These are phyloP conservation scores for Ceraclea dissimilis DNA, from an alignment of 2,888 invertebrate genomes.

Conservation along the genomic window DNA sequence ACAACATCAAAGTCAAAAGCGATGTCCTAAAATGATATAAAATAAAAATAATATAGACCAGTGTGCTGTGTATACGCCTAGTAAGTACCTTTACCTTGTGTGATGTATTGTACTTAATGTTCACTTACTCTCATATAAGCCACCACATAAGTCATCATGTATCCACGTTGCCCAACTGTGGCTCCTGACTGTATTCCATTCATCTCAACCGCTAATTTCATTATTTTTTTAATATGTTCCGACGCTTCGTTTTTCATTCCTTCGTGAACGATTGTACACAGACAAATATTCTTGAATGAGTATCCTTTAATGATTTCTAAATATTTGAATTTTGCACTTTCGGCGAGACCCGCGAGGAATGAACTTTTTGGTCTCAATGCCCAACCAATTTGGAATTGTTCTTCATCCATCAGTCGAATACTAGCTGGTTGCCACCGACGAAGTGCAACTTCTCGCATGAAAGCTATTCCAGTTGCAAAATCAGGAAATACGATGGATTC, in stretches of 20 bases:
- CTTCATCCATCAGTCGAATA: conserved; percentile 91
- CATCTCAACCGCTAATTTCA: conserved; percentile 65
- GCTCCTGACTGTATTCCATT: conserved; percentile 88
- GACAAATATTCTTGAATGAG: conserved; percentile 71
- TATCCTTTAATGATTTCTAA: conserved; percentile 84
- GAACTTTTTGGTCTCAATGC: conserved; percentile 54
- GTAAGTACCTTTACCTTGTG: too few relatives aligned
- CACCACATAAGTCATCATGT: conserved; percentile 94
- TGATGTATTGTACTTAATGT: background rate
- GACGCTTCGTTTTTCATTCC: conserved; percentile 67
- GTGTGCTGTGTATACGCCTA: too few relatives aligned
- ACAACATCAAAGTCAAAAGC: conserved; percentile 81
- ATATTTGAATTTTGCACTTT: conserved; percentile 61
- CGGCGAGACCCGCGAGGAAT: conserved; percentile 48
- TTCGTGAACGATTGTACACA: conserved; percentile 91
- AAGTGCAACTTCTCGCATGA: conserved; percentile 76
- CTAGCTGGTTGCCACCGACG: conserved; percentile 91
- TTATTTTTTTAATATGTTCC: conserved; percentile 50
- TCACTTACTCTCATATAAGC: conserved; percentile 84
- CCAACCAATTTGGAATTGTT: conserved; percentile 88
- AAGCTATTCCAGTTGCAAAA: conserved; percentile 84
- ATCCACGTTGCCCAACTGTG: conserved; percentile 90
- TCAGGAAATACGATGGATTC: conserved; percentile 93
- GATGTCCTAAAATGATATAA: conserved; percentile 59
- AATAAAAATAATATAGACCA: background rate